Conservation (phyloP, 2,888 invertebrate genomes). For the Empis livida region DNA sequence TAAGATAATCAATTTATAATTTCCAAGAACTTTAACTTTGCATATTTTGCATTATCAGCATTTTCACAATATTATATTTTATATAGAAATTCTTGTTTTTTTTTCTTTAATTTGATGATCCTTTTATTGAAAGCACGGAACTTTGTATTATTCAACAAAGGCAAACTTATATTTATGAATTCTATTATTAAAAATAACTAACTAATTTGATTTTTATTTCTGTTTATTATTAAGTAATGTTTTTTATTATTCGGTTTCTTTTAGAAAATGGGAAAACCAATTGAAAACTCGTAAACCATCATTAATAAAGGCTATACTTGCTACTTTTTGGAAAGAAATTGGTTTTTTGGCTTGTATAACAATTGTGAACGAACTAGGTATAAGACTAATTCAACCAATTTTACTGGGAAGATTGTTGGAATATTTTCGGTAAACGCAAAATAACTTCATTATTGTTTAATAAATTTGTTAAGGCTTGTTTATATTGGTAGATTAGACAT, state of each 20-base stretch:
- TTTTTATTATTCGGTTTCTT: not conserved
- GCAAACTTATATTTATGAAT: too few species aligned
- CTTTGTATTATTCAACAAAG: too few species aligned
- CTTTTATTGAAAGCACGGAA: too few species aligned
- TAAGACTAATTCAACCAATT: slow-evolving; percentile 14
- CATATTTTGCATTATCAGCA: too few species aligned
- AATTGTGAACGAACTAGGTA: slow-evolving; percentile 13
- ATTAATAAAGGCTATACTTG: slow-evolving; percentile 12
- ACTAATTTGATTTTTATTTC: too few species aligned
- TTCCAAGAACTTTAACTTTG: too few species aligned
- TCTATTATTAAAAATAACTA: too few species aligned
- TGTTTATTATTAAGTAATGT: too few species aligned
- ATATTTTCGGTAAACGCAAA: slow-evolving; percentile 12
- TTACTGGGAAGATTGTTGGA: slow-evolving; percentile 14
- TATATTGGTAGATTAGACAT: slow-evolving; percentile 1
- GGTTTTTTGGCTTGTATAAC: slow-evolving; percentile 8
- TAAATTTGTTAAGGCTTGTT: not conserved
- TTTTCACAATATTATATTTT: too few species aligned
- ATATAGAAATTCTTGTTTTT: too few species aligned
- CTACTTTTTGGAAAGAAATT: slow-evolving; percentile 17
- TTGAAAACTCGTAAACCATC: slow-evolving; percentile 11
- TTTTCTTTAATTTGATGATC: too few species aligned
- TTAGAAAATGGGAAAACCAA: slow-evolving; percentile 14
- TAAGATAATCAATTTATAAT: too few species aligned
- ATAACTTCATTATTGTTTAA: not conserved